Percentiles rank a stretch among this genome's conserved stretches.
These are phyloP conservation scores for Scaptomyza caliginosa DNA, from an alignment of 2,888 invertebrate species.

Conservation along the genomic window DNA sequence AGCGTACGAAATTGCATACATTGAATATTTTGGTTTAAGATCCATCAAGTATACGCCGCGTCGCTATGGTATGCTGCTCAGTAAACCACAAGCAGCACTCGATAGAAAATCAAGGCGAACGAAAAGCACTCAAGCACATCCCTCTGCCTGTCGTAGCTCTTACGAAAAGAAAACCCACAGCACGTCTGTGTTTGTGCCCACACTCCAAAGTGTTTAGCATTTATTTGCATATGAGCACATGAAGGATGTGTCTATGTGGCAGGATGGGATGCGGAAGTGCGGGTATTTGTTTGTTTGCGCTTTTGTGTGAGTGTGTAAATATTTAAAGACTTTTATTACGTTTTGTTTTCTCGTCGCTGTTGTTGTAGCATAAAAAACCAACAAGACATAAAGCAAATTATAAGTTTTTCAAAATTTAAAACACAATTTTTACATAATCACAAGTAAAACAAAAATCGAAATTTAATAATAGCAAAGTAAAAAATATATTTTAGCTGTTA, in stretches of 20 bases:
- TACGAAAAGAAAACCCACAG: not conserved
- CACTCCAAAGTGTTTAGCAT: slow-evolving; percentile 64
- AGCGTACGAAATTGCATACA: slow-evolving; percentile 47
- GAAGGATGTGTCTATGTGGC: slow-evolving; percentile 23
- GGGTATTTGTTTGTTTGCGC: slow-evolving; percentile 63
- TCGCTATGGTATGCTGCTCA: slow-evolving; percentile 25
- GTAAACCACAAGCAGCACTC: slow-evolving; percentile 10
- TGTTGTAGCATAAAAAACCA: slow-evolving; percentile 4
- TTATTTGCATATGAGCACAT: slow-evolving; percentile 65
- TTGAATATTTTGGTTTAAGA: slow-evolving; percentile 53
- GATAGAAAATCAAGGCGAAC: slow-evolving; percentile 42
- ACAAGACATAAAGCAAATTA: slow-evolving; percentile 15
- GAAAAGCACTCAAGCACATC: slow-evolving; percentile 29
- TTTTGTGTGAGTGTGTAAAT: slow-evolving; percentile 69
- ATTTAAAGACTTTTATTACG: slow-evolving; percentile 72
- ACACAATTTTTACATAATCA: not conserved
- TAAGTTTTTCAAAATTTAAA: not conserved
- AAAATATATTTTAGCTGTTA: not conserved
- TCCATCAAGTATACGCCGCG: slow-evolving; percentile 71
- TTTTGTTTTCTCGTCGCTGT: slow-evolving; percentile 21
- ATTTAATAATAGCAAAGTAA: not conserved
- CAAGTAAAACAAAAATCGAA: not conserved
- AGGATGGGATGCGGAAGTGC: slow-evolving; percentile 15
- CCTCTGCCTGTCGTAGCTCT: not conserved
- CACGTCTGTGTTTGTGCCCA: slow-evolving; percentile 6